These are phyloP conservation scores for Clavelina lepadiformis DNA, from an alignment of 23 tunicate species.

Conservation along the genomic window DNA sequence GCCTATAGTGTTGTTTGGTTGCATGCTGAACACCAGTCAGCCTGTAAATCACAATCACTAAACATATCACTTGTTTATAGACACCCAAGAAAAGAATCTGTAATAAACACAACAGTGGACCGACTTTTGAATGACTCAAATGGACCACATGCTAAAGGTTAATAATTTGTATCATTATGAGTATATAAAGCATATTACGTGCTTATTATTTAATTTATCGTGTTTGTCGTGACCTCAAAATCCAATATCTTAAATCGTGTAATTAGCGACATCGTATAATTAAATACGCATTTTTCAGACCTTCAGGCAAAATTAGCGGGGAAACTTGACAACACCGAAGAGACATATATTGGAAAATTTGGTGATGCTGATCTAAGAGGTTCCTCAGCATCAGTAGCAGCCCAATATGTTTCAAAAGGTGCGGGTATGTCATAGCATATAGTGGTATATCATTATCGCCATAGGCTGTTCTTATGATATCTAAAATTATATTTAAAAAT, in stretches of 20 bases:
- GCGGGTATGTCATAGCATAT: neutral
- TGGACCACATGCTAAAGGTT: slow-evolving; percentile 48
- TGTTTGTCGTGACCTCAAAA: no score
- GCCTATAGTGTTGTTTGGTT: no score
- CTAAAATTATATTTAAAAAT: no score
- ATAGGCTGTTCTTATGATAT: no score
- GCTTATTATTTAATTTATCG: no score
- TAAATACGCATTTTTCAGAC: slow-evolving; percentile 2
- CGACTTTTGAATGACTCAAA: slow-evolving; percentile 28
- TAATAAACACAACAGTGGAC: slow-evolving; percentile 27
- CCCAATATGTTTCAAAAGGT: slow-evolving; percentile 17
- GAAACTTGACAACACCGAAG: slow-evolving; percentile 6
- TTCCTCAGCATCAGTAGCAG: slow-evolving; percentile 77
- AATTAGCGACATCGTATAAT: no score
- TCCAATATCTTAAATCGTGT: neutral
- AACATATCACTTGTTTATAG: no score
- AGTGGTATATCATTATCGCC: no score
- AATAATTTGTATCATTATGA: no score
- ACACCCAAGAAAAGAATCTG: neutral
- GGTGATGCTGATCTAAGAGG: slow-evolving; percentile 43
- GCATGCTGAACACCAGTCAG: no score
- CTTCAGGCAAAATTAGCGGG: slow-evolving; percentile 29
- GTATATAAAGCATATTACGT: no score
- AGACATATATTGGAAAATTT: slow-evolving; percentile 33
- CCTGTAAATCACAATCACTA: no score